A percentile compares a stretch with the other conserved stretches of the same genome.
Conservation (phyloP, 2,888 invertebrate species). For the Gymnosoma rotundatum region DNA sequence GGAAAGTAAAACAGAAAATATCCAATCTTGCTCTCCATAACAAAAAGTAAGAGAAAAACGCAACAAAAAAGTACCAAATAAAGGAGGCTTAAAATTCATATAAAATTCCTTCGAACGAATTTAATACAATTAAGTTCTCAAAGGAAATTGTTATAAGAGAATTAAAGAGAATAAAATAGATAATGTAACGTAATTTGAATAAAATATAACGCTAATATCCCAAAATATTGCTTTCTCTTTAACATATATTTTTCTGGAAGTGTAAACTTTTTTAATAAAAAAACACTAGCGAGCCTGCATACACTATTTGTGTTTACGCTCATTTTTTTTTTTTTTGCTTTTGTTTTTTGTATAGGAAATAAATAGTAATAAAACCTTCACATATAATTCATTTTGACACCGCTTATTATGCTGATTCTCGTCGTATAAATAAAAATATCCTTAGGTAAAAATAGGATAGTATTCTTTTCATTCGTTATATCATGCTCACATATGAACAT, state of each 20-base stretch:
- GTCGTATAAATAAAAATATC: conserved; percentile 52
- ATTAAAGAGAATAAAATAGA: not conserved
- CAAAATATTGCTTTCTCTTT: conserved; percentile 1
- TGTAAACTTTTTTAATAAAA: not conserved
- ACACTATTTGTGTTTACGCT: conserved; percentile 1
- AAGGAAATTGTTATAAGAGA: not conserved
- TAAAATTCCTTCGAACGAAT: not conserved
- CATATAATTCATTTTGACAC: conserved; percentile 61
- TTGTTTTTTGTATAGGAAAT: conserved; percentile 25
- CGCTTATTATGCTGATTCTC: conserved; percentile 50
- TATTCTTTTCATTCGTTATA: not conserved
- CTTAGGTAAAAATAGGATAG: conserved; percentile 44
- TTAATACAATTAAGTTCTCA: conserved; percentile 1
- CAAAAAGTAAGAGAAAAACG: conserved; percentile 3
- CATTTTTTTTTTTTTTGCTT: conserved; percentile 2
- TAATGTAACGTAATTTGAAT: not conserved
- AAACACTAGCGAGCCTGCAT: not conserved
- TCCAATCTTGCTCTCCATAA: conserved; percentile 34
- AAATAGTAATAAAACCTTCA: conserved; percentile 61
- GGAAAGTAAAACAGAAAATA: conserved; percentile 56
- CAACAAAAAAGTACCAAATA: not conserved
- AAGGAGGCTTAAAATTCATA: conserved; percentile 15
- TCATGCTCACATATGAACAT: not conserved
- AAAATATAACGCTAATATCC: conserved; percentile 17
- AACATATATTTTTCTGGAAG: not conserved